Base-by-base conservation (phyloP, 2,113 vertebrate genomes). In the Hipposideros armiger region DNA sequence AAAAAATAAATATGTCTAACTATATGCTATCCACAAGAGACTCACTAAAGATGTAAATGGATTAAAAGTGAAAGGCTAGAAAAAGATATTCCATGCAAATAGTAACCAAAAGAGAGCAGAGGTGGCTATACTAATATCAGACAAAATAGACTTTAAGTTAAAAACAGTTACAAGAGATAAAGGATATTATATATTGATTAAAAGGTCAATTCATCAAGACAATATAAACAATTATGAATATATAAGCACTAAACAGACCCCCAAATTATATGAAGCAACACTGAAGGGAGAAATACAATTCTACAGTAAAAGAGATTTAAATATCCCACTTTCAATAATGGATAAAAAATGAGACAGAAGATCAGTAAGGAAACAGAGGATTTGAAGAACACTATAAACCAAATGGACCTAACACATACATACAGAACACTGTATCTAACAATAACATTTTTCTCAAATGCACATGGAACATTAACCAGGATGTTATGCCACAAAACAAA, bases 181-280 rank as follows among this genome's bases (percentile, higher is more conserved):
- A 50, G 28, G 11, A 52, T 32, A 92, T 64, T 28, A 74, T 11
- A 83, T 32, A 52, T 32, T 73, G 7, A 82, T 50, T 60, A 64
- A 91, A 92, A 52, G 45, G 60, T 64, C 60, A 64, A 56, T 40
- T 84, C n/a, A 92, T 83, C 67, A 74, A 54, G 24, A 91, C 50
- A 28, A 69, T 15, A 64, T 50, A 62, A 62, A 30, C 40, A 60
- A 47, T 45, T 77, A 40, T 42, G 11, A 91, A 62, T 50, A 56
- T 10, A 73, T 50, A 54, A 16, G 32, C 42, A 60, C 52, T 69
- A 74, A 70, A 62, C 36, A 76, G 47, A 42, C 7, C 50, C 32
- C 26, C 50, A 50, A 93, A 70, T 60, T 60, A 80, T 9, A 80
- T 7, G 40, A 80, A 87, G 32, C 28, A 87, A 16, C 17, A 70